phyloP scores from a whole-genome alignment of 2,888 invertebrate species.

The Encarsia formosa region DNA sequence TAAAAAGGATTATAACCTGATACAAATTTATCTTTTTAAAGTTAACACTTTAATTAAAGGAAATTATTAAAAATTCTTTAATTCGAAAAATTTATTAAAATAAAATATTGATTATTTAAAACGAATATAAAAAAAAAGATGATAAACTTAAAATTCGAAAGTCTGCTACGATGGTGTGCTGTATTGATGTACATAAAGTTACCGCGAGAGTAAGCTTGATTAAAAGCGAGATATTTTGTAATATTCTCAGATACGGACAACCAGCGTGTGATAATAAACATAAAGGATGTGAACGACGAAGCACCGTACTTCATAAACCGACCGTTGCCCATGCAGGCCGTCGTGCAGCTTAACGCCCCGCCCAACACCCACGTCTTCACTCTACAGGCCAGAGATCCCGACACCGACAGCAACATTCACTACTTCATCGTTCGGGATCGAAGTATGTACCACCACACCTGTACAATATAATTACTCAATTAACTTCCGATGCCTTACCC shows the following conservation, averaged over 20 bases:
- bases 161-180: background rate
- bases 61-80: too few relatives aligned
- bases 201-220: background rate
- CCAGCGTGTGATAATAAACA: slow-evolving; percentile 90
- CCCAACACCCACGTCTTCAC: slow-evolving; percentile 95
- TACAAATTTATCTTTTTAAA: too few relatives aligned
- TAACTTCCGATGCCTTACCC: too few relatives aligned
- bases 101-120: background rate
- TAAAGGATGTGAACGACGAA: slow-evolving; percentile 96
- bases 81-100: background rate
- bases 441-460: too few relatives aligned
- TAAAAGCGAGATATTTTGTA: background rate
- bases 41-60: too few relatives aligned
- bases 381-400: slow-evolving; percentile 94
- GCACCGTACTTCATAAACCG: slow-evolving; percentile 96
- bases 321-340: slow-evolving; percentile 95
- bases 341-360: slow-evolving; percentile 91
- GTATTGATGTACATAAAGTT: too few relatives aligned
- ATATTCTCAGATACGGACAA: slow-evolving; percentile 87
- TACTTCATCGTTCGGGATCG: slow-evolving; percentile 93
- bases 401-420: slow-evolving; percentile 93
- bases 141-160: background rate
- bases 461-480: too few relatives aligned
- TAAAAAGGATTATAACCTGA: too few relatives aligned
- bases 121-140: background rate